Evolutionary conservation across 2,113 vertebrate species (phyloP), one percentile per base, ranked within the genome.

Genomic region (Narcine bancroftii): DNA sequence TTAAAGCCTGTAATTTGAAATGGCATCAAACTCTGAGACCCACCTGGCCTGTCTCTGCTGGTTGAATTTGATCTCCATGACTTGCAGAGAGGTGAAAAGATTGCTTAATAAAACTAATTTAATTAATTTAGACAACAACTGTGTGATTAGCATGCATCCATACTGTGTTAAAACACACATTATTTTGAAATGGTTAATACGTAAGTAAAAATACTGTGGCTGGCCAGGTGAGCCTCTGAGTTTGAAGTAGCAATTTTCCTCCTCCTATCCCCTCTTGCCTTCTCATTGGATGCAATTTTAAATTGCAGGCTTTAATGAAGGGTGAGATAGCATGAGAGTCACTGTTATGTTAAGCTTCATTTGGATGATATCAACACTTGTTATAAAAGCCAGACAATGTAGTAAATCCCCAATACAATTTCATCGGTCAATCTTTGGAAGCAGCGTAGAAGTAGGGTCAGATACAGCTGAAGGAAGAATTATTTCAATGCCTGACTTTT

Each of bases 301-400:
- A n/a, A n/a, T n/a, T n/a, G n/a, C n/a, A n/a, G n/a, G n/a, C n/a
- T n/a, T n/a, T n/a, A n/a, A n/a, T n/a, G n/a, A n/a, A n/a, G n/a
- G n/a, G n/a, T n/a, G n/a, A n/a, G n/a, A n/a, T n/a, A n/a, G 81
- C 15, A 60, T 87, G 81, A 36, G 60, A 87, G 33, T 63, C 53
- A 87, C 15, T 87, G 81, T 87, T 87, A 87, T 87, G 60, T 60
- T 87, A 87, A 87, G 81, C 81, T 60, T 87, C 81, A 87, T 60
- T 87, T 87, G 81, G 81, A 87, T 60, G 53, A 60, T 63, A 63
- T 36, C n/a, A 53, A 87, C 81, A 21, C 53, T 36, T 3, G n/a
- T 36, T 63, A 21, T 87, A 87, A 87, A 87, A 87, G n/a, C 53
- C 81, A 60, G 81, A 63, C 81, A 87, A 87, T 63, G 81, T 87